phyloP scores from a whole-genome alignment of 2,113 vertebrate genomes.

The Dasyornis broadbenti region DNA sequence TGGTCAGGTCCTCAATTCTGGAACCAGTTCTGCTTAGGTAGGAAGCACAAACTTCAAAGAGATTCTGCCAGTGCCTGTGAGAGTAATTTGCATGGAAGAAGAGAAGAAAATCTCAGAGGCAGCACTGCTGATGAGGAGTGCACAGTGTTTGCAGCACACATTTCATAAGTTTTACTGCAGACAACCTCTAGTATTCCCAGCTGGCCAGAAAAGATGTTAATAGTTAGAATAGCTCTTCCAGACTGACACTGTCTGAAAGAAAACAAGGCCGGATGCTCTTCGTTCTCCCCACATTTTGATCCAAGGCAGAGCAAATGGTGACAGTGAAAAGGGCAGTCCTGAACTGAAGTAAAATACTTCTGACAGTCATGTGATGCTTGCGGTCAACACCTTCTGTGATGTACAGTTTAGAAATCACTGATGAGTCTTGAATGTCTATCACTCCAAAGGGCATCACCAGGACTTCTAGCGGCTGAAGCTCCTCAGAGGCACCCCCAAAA shows the following conservation, averaged over 20 bases:
- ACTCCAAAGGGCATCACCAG: not conserved
- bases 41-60: not conserved
- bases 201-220: not conserved
- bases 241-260: not conserved
- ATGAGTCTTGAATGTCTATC: not conserved
- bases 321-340: not conserved
- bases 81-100: not conserved
- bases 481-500: too few relatives aligned
- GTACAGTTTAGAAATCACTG: not conserved
- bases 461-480: not conserved
- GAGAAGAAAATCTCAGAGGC: not conserved
- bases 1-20: not conserved
- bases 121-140: not conserved
- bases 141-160: too few relatives aligned
- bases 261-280: not conserved
- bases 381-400: not conserved
- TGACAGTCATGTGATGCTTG: not conserved
- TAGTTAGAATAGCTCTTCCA: not conserved
- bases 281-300: not conserved
- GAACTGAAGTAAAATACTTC: not conserved
- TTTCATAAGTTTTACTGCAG: not conserved
- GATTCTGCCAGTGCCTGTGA: not conserved
- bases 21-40: not conserved
- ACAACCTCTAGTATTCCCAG: not conserved
- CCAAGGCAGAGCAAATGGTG: not conserved